These are phyloP conservation scores for Carassius auratus DNA, from an alignment of 2,113 vertebrate species.

Conservation along the genomic window DNA sequence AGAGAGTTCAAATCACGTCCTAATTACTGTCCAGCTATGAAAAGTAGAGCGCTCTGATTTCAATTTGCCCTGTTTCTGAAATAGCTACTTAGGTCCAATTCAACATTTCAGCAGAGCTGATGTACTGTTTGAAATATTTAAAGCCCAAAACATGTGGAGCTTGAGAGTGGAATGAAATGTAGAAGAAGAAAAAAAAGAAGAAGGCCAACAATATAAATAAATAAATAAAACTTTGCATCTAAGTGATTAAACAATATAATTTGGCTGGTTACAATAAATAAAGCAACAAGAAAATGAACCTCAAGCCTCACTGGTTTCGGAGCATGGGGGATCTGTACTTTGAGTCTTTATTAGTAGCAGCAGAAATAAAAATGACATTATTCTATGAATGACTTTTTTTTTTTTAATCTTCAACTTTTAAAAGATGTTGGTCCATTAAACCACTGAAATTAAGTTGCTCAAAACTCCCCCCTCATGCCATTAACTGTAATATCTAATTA, in stretches of 20 bases:
- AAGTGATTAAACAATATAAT: neutral
- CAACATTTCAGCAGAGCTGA: constrained; percentile 35
- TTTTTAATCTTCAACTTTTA: constrained; percentile 85
- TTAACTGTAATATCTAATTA: constrained; percentile 99
- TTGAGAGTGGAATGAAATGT: neutral
- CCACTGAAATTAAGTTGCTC: constrained; percentile 93
- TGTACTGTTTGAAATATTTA: constrained; percentile 24
- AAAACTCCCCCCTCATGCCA: constrained; percentile 90
- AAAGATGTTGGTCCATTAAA: constrained; percentile 92
- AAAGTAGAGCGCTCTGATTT: constrained; percentile 74
- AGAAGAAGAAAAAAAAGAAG: neutral
- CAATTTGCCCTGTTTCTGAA: constrained; percentile 67
- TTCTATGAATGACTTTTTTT: constrained; percentile 87
- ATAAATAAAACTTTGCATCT: neutral
- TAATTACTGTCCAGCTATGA: constrained; percentile 70
- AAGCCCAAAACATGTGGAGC: neutral
- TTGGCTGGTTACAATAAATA: constrained; percentile 36
- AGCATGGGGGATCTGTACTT: constrained; percentile 54
- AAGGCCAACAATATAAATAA: neutral
- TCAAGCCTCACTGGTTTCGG: constrained; percentile 42
- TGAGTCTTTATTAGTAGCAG: constrained; percentile 67
- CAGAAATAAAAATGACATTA: constrained; percentile 74
- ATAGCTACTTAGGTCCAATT: constrained; percentile 58
- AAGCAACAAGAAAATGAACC: constrained; percentile 10
- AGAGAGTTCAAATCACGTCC: constrained; percentile 77